Evolutionary conservation across 1,140 invertebrate genomes (phyloP), one percentile per base, ranked within the genome.

Genomic region (Whitmania pigra): DNA sequence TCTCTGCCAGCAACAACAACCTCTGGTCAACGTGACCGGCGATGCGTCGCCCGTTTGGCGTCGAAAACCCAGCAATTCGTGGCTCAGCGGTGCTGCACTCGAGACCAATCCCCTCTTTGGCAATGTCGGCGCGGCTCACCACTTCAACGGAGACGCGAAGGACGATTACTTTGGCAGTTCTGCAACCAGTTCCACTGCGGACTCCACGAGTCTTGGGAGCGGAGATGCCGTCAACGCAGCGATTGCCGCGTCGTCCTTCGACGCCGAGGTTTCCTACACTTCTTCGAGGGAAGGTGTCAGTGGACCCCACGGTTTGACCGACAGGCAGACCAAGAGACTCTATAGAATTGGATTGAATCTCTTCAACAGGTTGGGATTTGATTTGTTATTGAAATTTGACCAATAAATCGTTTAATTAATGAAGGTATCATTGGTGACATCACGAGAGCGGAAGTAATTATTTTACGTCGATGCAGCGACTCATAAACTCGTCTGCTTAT

Each of bases 261-360:
- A 25, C 22, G 57, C 6, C 57, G 22, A 63, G 6, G 11, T 25
- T 20, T 4, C 2, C 22, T 63, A 13, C 57, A 15, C 6, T n/a
- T 25, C 22, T 63, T 25, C 22, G 11, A 63, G 57, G 22, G 29
- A 25, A 13, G 57, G 57, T 18, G 29, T 25, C 57, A 63, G 29
- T 7, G 57, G 57, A 7, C 57, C 57, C 1, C 22, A 7, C 5
- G 57, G 57, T 25, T 49, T 70, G 36, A 70, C 31, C 53, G 69
- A 70, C 29, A 70, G 53, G n/a, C 69, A 85, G 69, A 78, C 85
- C 55, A 85, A 86, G 76, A 79, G 94, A 17, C 92, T 96, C 79
- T 97, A 97, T 81, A 87, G 94, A 69, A 93, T 97, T 0, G 94
- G 94, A 2, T 82, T 97, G 29, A 97, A 97, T 84, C 83, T 97